Evolutionary conservation across 2,797 vertebrate genomes (phyloP).

Genomic region (Sebastes cheni): DNA sequence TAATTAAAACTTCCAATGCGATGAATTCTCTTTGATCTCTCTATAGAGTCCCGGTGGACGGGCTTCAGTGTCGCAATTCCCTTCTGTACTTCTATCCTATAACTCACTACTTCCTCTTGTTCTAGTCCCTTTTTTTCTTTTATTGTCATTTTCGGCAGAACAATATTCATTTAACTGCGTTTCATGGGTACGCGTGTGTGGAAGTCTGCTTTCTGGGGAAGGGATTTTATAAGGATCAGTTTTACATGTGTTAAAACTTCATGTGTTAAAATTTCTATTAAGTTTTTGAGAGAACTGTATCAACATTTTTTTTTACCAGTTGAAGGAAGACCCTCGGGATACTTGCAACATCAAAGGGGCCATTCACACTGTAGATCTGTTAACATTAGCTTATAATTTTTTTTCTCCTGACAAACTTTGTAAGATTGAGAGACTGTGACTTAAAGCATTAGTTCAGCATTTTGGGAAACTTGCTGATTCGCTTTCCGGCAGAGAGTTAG

Average conservation of each 20-base stretch:
- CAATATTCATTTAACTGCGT: constrained; percentile 11
- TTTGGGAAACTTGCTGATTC: constrained; percentile 5
- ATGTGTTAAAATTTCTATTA: not conserved
- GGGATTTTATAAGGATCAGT: not conserved
- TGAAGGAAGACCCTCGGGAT: constrained; percentile 21
- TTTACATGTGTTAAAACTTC: constrained; percentile 2
- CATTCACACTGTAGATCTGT: constrained; percentile 10
- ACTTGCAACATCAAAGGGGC: constrained; percentile 24
- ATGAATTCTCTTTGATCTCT: constrained; percentile 62
- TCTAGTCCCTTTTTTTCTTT: not conserved
- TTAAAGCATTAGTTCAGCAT: not conserved
- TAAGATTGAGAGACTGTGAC: not conserved
- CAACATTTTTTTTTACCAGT: not conserved
- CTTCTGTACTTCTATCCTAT: constrained; percentile 33
- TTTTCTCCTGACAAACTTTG: not conserved
- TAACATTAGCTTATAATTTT: not conserved
- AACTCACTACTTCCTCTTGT: constrained; percentile 13
- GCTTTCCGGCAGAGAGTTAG: not conserved
- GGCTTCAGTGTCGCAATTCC: constrained; percentile 27
- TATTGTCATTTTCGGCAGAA: constrained; percentile 27
- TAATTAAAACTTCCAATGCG: constrained; percentile 69
- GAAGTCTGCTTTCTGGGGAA: not conserved
- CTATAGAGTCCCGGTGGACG: constrained; percentile 34
- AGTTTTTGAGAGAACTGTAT: constrained; percentile 17
- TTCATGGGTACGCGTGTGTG: not conserved